These are phyloP conservation scores for Pyrrhosoma nymphula DNA, from an alignment of 2,888 invertebrate genomes.

Conservation along the genomic window DNA sequence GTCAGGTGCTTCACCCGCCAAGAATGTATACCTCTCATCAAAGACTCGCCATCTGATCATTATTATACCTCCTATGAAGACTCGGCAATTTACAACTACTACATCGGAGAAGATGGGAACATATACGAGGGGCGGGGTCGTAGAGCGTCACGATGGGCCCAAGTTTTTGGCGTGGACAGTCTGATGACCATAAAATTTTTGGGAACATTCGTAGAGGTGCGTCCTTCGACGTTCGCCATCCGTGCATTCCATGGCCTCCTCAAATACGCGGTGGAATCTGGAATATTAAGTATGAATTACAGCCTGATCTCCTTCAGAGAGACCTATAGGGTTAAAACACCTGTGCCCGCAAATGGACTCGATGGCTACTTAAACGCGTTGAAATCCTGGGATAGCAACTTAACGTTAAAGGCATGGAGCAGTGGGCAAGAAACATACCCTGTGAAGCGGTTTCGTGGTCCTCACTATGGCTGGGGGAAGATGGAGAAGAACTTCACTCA, in stretches of 20 bases:
- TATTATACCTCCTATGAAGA: not conserved
- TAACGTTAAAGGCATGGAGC: not conserved
- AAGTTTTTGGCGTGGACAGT: no score
- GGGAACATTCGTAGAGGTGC: not conserved
- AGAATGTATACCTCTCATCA: not conserved
- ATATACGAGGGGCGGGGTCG: not conserved
- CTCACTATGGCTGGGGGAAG: no score
- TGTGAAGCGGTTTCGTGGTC: no score
- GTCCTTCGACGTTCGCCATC: not conserved
- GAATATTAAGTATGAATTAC: not conserved
- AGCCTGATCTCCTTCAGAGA: not conserved
- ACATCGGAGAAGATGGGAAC: not conserved
- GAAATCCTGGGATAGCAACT: not conserved
- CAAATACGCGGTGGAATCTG: not conserved
- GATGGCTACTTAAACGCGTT: not conserved
- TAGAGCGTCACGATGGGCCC: not conserved
- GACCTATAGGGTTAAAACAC: not conserved
- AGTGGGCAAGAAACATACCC: no score
- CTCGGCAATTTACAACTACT: not conserved
- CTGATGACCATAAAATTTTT: not conserved
- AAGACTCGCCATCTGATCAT: not conserved
- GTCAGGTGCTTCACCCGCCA: not conserved
- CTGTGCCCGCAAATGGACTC: not conserved
- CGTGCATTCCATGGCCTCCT: not conserved
- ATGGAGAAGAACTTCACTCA: no score